These are phyloP conservation scores for Psilanteris sp. DNA, from an alignment of 1,140 invertebrate species.

Conservation along the genomic window DNA sequence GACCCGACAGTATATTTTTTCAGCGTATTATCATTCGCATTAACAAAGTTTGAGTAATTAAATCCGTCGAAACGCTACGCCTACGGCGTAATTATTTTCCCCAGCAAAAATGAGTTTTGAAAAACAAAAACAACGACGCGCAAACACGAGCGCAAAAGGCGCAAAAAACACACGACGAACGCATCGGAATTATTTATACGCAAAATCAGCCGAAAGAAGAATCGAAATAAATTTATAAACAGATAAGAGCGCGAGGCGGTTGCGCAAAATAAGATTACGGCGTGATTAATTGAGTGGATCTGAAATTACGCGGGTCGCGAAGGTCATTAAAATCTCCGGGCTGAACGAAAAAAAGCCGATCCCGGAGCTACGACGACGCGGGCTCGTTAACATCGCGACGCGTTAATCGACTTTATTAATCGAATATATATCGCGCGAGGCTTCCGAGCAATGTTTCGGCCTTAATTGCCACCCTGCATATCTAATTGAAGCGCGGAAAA, in stretches of 20 bases:
- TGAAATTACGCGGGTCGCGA: conserved; percentile 60
- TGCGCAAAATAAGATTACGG: conserved; percentile 62
- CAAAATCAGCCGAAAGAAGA: conserved; percentile 1
- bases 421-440: conserved; percentile 57
- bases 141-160: not conserved
- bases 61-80: too few relatives aligned
- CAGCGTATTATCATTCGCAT: too few relatives aligned
- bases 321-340: conserved; percentile 61
- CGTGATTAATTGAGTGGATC: conserved; percentile 59
- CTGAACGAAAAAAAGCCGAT: conserved; percentile 31
- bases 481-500: conserved; percentile 36
- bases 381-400: conserved; percentile 62
- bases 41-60: too few relatives aligned
- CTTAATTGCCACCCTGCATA: conserved; percentile 63
- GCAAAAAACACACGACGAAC: too few relatives aligned
- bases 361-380: conserved; percentile 45
- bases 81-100: too few relatives aligned
- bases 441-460: conserved; percentile 51
- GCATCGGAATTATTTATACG: conserved; percentile 23
- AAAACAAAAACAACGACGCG: not conserved
- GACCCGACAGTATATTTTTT: too few relatives aligned
- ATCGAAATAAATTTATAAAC: conserved; percentile 46
- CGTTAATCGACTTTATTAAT: conserved; percentile 66
- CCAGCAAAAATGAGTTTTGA: conserved; percentile 10
- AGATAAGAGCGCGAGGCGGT: conserved; percentile 43